Conservation (phyloP, 2,113 vertebrate species). For the Saguinus imperator region DNA sequence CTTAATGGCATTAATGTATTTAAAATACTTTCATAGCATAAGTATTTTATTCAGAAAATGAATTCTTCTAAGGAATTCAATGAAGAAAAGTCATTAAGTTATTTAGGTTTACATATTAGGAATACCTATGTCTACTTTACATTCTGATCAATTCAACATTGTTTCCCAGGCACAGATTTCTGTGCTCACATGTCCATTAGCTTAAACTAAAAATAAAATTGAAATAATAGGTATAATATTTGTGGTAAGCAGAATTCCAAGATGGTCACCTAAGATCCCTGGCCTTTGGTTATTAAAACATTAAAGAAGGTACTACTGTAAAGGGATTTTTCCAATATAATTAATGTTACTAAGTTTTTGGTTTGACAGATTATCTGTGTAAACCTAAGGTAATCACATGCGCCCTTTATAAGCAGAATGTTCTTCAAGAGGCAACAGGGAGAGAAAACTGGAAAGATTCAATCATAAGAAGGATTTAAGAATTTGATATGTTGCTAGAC, state of each 20-base stretch:
- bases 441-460: not conserved
- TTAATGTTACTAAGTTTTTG: not conserved
- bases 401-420: not conserved
- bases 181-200: not conserved
- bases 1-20: not conserved
- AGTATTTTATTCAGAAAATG: not conserved
- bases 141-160: not conserved
- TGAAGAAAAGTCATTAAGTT: not conserved
- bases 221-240: not conserved
- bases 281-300: not conserved
- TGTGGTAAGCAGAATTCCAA: not conserved
- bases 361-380: not conserved
- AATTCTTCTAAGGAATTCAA: not conserved
- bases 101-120: not conserved
- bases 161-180: not conserved
- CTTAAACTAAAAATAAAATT: not conserved
- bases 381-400: not conserved
- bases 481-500: not conserved
- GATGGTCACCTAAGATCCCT: not conserved
- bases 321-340: not conserved
- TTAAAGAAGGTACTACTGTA: not conserved
- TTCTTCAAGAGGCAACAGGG: not conserved
- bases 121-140: not conserved
- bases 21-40: not conserved
- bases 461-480: not conserved